Evolutionary conservation across 2,113 vertebrate species (phyloP).

Genomic region (Hystrix brachyura): DNA sequence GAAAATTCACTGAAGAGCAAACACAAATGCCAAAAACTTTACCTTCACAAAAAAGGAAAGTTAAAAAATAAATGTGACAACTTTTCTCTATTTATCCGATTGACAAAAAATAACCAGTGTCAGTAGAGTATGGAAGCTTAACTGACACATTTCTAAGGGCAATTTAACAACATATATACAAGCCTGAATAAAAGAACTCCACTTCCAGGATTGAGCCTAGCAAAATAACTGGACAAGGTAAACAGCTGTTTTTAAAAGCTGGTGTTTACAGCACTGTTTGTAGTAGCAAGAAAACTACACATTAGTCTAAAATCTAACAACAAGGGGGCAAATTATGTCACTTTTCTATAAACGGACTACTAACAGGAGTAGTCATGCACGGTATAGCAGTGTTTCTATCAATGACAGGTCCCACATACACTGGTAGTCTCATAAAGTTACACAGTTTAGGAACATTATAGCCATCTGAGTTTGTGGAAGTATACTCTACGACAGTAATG

Average conservation of each 20-base stretch:
- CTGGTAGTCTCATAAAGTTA: background rate
- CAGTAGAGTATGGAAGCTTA: background rate
- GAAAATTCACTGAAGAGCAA: constrained; percentile 52
- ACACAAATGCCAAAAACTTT: constrained; percentile 23
- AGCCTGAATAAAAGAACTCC: constrained; percentile 38
- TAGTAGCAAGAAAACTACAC: constrained; percentile 36
- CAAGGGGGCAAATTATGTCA: background rate
- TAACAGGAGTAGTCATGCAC: background rate
- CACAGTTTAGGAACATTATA: background rate
- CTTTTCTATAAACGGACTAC: background rate
- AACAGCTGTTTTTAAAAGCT: constrained; percentile 42
- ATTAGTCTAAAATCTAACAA: constrained; percentile 21
- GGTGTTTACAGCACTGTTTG: background rate
- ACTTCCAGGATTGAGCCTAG: constrained; percentile 28
- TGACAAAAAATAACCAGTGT: background rate
- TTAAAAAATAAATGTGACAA: constrained; percentile 11
- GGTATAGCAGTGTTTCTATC: background rate
- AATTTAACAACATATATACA: constrained; percentile 21
- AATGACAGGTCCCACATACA: background rate
- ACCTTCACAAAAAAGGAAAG: constrained; percentile 21
- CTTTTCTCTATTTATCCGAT: background rate
- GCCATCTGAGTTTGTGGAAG: background rate
- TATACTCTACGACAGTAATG: background rate
- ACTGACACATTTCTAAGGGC: background rate
- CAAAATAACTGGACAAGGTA: constrained; percentile 17